Conservation (phyloP, 1,140 invertebrate species). For the Samia ricini region DNA sequence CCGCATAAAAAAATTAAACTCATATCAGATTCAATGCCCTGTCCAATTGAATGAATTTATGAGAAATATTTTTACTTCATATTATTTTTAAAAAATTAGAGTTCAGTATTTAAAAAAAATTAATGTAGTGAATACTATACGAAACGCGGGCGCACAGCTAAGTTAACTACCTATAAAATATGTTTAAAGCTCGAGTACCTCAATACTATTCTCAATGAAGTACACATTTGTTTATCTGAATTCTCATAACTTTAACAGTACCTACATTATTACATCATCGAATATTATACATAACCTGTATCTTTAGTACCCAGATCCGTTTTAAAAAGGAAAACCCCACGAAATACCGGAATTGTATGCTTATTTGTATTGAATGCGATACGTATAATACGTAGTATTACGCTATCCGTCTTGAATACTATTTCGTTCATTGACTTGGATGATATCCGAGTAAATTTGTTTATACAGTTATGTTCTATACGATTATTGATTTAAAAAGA, state of each 20-base stretch:
- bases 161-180: conserved; percentile 10
- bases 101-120: too few species aligned
- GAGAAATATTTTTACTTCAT: too few species aligned
- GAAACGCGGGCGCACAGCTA: too few species aligned
- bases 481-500: background rate
- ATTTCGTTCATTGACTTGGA: background rate
- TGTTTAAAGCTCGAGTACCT: background rate
- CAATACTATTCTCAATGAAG: background rate
- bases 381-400: background rate
- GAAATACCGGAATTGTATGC: background rate
- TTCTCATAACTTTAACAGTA: background rate
- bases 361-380: background rate
- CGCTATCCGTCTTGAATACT: background rate
- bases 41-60: too few species aligned
- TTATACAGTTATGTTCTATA: background rate
- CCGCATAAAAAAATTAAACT: too few species aligned
- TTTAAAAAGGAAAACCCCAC: conserved; percentile 30
- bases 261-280: background rate
- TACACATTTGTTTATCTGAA: background rate
- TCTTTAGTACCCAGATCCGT: conserved; percentile 32
- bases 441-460: background rate
- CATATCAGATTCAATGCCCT: too few species aligned
- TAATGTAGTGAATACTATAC: too few species aligned
- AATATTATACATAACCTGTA: conserved; percentile 18
- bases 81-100: too few species aligned